Conservation (phyloP, 2,113 vertebrate species). For the Syngnathus scovelli region DNA sequence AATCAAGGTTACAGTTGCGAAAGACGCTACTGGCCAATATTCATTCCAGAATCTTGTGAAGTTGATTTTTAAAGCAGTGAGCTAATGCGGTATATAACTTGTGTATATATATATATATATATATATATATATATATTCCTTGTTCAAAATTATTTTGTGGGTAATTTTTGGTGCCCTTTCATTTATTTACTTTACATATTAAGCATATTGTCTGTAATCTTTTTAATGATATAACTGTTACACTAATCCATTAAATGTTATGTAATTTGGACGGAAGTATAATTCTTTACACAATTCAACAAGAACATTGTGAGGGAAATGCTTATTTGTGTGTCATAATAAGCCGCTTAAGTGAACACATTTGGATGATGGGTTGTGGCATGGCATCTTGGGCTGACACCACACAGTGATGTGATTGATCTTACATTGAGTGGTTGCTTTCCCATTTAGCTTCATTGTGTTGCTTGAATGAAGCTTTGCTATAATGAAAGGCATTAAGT, state of each 20-base stretch:
- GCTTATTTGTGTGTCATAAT: not conserved
- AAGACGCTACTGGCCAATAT: not conserved
- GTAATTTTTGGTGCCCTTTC: too few relatives aligned
- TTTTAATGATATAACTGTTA: not conserved
- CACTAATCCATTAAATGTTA: not conserved
- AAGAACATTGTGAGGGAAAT: not conserved
- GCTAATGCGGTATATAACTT: not conserved
- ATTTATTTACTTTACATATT: not conserved
- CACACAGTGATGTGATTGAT: not conserved
- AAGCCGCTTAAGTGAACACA: not conserved
- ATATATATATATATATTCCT: not conserved
- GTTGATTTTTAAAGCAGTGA: not conserved
- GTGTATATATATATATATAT: too few relatives aligned
- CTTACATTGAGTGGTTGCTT: not conserved
- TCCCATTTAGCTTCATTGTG: slow-evolving; percentile 3
- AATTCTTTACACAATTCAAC: too few relatives aligned
- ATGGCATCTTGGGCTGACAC: not conserved
- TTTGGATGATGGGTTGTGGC: not conserved
- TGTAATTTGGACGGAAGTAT: not conserved
- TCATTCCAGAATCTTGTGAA: not conserved
- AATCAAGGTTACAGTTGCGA: not conserved
- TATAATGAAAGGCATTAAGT: not conserved
- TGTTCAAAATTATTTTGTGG: not conserved
- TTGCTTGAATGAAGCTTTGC: not conserved
- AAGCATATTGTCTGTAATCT: too few relatives aligned